These are phyloP conservation scores for Spheniscus mendiculus DNA, from an alignment of 2,113 vertebrate species.

Conservation along the genomic window DNA sequence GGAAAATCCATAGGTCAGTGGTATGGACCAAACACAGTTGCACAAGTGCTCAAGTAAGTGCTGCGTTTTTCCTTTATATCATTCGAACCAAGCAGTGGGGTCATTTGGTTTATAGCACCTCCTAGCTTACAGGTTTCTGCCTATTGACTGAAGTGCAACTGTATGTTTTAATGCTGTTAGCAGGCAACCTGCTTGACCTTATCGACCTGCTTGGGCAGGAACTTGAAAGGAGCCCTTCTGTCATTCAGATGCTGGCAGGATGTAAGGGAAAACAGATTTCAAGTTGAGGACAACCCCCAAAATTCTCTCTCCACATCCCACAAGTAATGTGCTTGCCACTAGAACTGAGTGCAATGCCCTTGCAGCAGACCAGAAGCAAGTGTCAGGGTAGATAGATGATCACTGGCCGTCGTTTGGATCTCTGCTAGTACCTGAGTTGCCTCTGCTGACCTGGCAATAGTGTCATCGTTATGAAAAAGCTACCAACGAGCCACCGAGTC, in stretches of 20 bases:
- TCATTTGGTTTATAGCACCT: neutral
- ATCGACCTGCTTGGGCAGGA: neutral
- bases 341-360: neutral
- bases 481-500: neutral
- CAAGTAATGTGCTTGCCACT: neutral
- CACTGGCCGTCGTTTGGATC: fast-evolving
- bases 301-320: neutral
- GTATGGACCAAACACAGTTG: constrained; percentile 98
- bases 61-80: neutral
- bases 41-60: constrained; percentile 96
- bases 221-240: neutral
- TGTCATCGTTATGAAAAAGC: neutral
- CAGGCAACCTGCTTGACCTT: neutral
- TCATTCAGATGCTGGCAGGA: neutral
- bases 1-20: constrained; percentile 98
- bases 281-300: neutral
- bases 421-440: neutral
- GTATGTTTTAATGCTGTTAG: neutral
- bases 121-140: neutral
- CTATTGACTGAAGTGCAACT: neutral
- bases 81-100: neutral
- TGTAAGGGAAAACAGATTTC: neutral
- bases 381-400: neutral
- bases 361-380: neutral
- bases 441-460: neutral